These are phyloP conservation scores for Fulica atra DNA, from an alignment of 2,113 vertebrate genomes.

Conservation along the genomic window DNA sequence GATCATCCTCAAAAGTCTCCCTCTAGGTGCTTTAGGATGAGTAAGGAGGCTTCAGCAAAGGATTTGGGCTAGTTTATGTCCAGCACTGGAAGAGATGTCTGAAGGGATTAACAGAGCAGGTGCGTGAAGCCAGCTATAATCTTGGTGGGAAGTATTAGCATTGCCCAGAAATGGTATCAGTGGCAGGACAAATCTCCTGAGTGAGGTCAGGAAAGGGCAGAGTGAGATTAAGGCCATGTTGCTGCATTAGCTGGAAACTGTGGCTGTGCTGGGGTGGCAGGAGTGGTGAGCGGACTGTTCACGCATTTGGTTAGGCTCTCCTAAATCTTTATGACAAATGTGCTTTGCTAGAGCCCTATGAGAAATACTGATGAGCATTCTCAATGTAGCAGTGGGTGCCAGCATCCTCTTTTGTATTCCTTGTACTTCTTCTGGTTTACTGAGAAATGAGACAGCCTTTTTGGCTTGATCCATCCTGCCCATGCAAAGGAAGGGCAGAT, in stretches of 20 bases:
- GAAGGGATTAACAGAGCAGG: background rate
- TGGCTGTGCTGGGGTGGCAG: background rate
- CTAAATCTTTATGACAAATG: background rate
- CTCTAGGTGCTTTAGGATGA: background rate
- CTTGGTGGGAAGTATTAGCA: background rate
- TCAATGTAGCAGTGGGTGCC: background rate
- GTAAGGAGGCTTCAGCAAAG: slow-evolving; percentile 11
- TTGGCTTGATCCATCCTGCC: background rate
- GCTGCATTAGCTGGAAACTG: background rate
- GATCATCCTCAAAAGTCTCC: slow-evolving; percentile 3
- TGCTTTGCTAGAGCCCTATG: background rate
- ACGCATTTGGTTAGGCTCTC: background rate
- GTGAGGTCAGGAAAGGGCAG: background rate
- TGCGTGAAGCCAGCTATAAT: background rate
- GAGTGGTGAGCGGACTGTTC: background rate
- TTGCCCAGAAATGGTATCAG: background rate
- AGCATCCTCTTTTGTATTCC: slow-evolving; percentile 2
- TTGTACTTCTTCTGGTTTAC: background rate
- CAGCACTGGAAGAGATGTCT: background rate
- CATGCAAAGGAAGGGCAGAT: background rate
- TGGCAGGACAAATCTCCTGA: background rate
- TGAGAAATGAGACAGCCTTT: background rate
- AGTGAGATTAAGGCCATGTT: background rate
- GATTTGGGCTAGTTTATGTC: background rate
- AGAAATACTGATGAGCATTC: background rate